phyloP scores from a whole-genome alignment of 2,113 vertebrate genomes.

The Tetraodon nigroviridis region DNA sequence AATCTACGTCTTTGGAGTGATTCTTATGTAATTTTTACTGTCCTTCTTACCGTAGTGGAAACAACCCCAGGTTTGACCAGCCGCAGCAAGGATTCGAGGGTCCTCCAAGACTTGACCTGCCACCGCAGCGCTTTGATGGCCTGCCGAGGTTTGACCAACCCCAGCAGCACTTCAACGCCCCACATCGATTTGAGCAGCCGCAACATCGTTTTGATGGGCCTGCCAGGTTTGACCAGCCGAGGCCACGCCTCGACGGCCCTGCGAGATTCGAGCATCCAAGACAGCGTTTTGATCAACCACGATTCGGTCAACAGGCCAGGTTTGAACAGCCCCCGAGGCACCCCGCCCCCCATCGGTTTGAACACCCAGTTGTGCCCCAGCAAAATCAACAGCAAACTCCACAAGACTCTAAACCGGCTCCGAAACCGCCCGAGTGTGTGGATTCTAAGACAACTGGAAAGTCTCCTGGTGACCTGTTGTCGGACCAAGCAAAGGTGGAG shows the following conservation, averaged over 20 bases:
- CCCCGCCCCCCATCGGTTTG: slow-evolving; percentile 33
- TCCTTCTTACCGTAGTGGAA: slow-evolving; percentile 66
- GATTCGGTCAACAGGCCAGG: slow-evolving; percentile 47
- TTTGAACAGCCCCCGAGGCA: slow-evolving; percentile 49
- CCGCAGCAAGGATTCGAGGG: slow-evolving; percentile 68
- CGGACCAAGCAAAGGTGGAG: slow-evolving; percentile 33
- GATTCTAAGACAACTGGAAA: slow-evolving; percentile 35
- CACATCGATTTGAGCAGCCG: slow-evolving; percentile 61
- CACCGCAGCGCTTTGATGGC: slow-evolving; percentile 69
- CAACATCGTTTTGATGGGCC: slow-evolving; percentile 76
- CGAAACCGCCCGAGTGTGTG: slow-evolving; percentile 10
- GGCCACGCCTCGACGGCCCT: slow-evolving; percentile 78
- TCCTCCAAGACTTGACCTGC: slow-evolving; percentile 57
- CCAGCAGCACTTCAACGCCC: slow-evolving; percentile 78
- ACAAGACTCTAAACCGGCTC: slow-evolving; percentile 29
- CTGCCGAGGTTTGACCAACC: slow-evolving; percentile 55
- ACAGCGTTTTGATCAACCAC: slow-evolving; percentile 25
- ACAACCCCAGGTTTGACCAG: slow-evolving; percentile 46
- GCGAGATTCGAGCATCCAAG: slow-evolving; percentile 41
- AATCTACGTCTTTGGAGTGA: neutral
- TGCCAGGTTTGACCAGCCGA: slow-evolving; percentile 54
- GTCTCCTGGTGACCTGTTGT: neutral
- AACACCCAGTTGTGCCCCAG: slow-evolving; percentile 48
- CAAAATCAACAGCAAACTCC: slow-evolving; percentile 34
- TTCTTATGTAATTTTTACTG: slow-evolving; percentile 1